phyloP scores from a whole-genome alignment of 2,113 vertebrate genomes.

The Geothlypis trichas region DNA sequence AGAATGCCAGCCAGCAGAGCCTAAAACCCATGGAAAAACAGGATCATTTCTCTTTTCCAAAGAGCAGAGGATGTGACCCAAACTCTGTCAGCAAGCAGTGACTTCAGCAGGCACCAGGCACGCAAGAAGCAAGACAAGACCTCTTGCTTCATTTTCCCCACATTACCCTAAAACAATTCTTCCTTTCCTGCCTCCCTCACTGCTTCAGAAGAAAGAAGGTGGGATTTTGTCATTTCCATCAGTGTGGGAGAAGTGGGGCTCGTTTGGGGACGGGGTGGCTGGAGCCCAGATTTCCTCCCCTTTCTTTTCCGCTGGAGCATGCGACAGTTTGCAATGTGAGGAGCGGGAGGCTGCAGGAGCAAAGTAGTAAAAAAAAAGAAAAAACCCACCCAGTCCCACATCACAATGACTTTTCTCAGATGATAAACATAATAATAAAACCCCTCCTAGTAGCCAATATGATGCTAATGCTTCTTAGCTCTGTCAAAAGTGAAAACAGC shows the following conservation, averaged over 20 bases:
- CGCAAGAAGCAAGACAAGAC: background rate
- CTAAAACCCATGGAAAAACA: background rate
- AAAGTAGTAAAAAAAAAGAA: background rate
- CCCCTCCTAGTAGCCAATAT: constrained; percentile 57
- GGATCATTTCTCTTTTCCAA: background rate
- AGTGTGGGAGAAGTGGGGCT: background rate
- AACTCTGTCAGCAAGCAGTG: accelerated
- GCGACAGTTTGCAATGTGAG: background rate
- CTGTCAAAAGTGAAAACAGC: constrained; percentile 71
- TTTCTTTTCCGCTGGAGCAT: constrained; percentile 26
- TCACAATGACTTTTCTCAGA: constrained; percentile 47
- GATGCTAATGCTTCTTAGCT: constrained; percentile 74
- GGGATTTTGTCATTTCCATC: background rate
- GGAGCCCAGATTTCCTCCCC: background rate
- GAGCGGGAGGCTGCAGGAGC: background rate
- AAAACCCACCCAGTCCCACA: background rate
- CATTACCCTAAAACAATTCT: background rate
- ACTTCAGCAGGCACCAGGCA: background rate
- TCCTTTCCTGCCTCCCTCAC: background rate
- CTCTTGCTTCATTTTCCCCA: background rate
- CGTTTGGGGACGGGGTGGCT: background rate
- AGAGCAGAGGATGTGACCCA: background rate
- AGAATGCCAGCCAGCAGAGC: background rate
- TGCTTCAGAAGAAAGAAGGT: background rate
- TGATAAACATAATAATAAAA: constrained; percentile 62